Conservation (phyloP, 1,140 invertebrate genomes). For the Apis cerana region DNA sequence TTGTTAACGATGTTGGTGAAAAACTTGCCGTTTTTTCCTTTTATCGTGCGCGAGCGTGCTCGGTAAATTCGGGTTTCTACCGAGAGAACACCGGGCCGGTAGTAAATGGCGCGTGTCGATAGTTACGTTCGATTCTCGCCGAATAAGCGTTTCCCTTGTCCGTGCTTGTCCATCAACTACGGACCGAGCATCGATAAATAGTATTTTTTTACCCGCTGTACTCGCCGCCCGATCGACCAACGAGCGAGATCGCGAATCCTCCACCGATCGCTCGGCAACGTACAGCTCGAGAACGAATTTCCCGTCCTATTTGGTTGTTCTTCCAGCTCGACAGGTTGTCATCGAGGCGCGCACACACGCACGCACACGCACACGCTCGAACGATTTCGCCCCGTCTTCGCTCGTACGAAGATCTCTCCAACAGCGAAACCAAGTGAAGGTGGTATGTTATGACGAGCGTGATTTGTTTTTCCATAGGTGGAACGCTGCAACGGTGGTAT, state of each 20-base stretch:
- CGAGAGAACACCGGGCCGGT: conserved; percentile 10
- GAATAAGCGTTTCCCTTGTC: conserved; percentile 43
- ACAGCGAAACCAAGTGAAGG: conserved; percentile 52
- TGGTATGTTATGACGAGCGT: conserved; percentile 77
- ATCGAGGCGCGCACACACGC: neutral
- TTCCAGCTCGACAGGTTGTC: neutral
- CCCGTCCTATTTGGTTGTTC: neutral
- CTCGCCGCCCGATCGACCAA: neutral
- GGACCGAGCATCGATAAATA: conserved; percentile 23
- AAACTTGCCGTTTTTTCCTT: conserved; percentile 20
- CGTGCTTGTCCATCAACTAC: conserved; percentile 27
- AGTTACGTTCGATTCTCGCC: conserved; percentile 41
- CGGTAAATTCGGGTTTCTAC: conserved; percentile 4
- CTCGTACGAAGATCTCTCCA: conserved; percentile 4
- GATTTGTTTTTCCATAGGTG: conserved; percentile 79
- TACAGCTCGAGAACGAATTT: conserved; percentile 48
- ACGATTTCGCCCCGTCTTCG: conserved; percentile 35
- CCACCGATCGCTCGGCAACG: neutral
- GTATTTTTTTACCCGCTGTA: conserved; percentile 61
- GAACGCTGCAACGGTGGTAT: conserved; percentile 74
- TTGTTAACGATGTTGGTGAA: conserved; percentile 57
- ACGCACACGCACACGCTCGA: neutral
- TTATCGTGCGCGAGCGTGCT: conserved; percentile 6
- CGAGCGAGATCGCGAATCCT: neutral
- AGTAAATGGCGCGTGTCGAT: conserved; percentile 63